Percentiles rank a stretch among this genome's conserved stretches.
Conservation (phyloP, 2,888 invertebrate species). For the Drosophila kuntzei region DNA sequence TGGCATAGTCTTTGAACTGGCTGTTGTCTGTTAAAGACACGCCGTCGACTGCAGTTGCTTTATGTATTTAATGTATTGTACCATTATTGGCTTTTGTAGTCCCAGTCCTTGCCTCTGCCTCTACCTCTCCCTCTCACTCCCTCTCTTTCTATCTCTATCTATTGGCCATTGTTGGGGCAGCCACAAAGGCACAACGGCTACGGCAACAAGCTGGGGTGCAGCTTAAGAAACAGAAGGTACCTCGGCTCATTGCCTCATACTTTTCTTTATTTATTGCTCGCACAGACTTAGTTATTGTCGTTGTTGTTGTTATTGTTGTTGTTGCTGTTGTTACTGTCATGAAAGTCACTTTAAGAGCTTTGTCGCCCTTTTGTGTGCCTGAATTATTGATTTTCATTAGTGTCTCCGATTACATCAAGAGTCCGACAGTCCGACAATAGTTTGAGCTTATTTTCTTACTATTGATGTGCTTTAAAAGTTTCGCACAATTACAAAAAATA, state of each 20-base stretch:
- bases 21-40: conserved; percentile 65
- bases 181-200: conserved; percentile 51
- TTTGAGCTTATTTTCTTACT: conserved; percentile 41
- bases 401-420: conserved; percentile 64
- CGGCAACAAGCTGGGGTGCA: conserved; percentile 36
- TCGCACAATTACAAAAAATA: conserved; percentile 34
- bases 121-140: not conserved
- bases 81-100: conserved; percentile 57
- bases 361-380: conserved; percentile 26
- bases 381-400: conserved; percentile 80
- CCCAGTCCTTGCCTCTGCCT: not conserved
- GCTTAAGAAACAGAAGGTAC: conserved; percentile 65
- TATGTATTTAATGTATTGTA: conserved; percentile 59
- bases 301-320: conserved; percentile 14
- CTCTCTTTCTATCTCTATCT: not conserved
- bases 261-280: conserved; percentile 67
- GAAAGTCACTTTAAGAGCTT: conserved; percentile 63
- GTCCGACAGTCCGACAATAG: conserved; percentile 50
- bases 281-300: conserved; percentile 40
- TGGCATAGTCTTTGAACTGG: conserved; percentile 68
- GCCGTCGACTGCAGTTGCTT: conserved; percentile 60
- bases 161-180: conserved; percentile 38
- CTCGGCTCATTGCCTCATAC: conserved; percentile 59
- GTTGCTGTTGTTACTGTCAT: conserved; percentile 33
- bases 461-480: conserved; percentile 43